phyloP scores from a whole-genome alignment of 2,113 vertebrate species.

The Calidris pugnax region DNA sequence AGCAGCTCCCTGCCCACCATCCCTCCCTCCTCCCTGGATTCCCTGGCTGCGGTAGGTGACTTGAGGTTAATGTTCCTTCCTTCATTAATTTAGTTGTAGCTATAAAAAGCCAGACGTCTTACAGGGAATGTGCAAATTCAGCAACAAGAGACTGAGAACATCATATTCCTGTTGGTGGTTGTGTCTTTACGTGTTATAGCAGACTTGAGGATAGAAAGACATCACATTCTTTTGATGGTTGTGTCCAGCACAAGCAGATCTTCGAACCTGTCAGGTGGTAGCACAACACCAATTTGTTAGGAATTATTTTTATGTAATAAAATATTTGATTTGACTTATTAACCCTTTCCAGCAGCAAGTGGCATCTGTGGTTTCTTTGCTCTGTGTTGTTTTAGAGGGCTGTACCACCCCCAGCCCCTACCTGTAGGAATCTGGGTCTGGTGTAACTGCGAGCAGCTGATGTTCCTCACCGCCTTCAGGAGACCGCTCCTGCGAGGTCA shows the following conservation, averaged over 20 bases:
- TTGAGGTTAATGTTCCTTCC: not conserved
- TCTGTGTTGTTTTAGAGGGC: not conserved
- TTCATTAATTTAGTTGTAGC: not conserved
- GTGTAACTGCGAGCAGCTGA: not conserved
- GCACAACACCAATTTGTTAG: not conserved
- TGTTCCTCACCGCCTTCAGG: not conserved
- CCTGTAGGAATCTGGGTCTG: not conserved
- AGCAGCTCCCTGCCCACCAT: not conserved
- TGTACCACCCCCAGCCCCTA: not conserved
- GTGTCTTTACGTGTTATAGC: not conserved
- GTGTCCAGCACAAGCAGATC: not conserved
- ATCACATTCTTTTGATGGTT: not conserved
- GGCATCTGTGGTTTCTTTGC: accelerated
- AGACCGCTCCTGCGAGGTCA: not conserved
- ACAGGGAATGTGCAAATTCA: not conserved
- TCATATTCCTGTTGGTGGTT: not conserved
- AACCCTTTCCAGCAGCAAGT: not conserved
- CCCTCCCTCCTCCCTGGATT: not conserved
- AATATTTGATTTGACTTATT: not conserved
- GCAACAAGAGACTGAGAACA: not conserved
- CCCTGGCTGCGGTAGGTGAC: not conserved
- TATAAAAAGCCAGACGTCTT: not conserved
- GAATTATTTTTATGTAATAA: not conserved
- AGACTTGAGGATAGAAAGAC: not conserved
- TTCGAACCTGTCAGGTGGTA: not conserved